Conservation (phyloP, 53 echinoderm and acorn worm species). For the Paracentrotus lividus region DNA sequence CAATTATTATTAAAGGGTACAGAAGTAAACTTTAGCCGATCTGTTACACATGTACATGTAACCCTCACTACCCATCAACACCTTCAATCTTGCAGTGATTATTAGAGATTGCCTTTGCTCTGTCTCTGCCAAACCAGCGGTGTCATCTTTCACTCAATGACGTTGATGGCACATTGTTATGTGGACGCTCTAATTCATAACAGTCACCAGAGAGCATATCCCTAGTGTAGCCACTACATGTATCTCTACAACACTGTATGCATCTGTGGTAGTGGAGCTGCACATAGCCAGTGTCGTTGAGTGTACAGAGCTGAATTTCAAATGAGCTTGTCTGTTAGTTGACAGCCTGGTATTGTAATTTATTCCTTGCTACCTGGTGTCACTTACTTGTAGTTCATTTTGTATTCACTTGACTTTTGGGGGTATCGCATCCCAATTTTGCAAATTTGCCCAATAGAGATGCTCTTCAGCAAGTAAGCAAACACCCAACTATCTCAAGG, state of each 20-base stretch:
- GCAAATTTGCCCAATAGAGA: neutral
- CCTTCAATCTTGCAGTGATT: constrained; percentile 35
- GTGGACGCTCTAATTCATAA: constrained; percentile 43
- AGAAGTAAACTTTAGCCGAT: neutral
- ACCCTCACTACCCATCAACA: neutral
- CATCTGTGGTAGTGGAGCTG: neutral
- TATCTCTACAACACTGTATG: neutral
- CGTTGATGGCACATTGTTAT: constrained; percentile 65
- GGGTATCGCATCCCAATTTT: neutral
- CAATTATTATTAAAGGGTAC: neutral
- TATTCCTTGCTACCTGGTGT: neutral
- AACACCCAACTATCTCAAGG: constrained; percentile 12
- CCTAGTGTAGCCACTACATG: neutral
- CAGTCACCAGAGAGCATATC: constrained; percentile 18
- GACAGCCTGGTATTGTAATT: constrained; percentile 1
- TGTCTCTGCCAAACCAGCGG: constrained; percentile 26
- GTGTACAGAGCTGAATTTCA: constrained; percentile 16
- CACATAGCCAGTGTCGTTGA: neutral
- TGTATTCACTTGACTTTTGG: neutral
- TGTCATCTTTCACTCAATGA: constrained; percentile 57
- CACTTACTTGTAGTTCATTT: constrained; percentile 6
- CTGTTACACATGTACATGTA: neutral
- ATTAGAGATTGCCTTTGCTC: constrained; percentile 36
- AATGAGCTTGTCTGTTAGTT: constrained; percentile 17
- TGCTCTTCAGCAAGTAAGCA: neutral